Evolutionary conservation across 2,113 vertebrate genomes (phyloP), one percentile per base, ranked within the genome.

Genomic region (Podarcis cretensis): DNA sequence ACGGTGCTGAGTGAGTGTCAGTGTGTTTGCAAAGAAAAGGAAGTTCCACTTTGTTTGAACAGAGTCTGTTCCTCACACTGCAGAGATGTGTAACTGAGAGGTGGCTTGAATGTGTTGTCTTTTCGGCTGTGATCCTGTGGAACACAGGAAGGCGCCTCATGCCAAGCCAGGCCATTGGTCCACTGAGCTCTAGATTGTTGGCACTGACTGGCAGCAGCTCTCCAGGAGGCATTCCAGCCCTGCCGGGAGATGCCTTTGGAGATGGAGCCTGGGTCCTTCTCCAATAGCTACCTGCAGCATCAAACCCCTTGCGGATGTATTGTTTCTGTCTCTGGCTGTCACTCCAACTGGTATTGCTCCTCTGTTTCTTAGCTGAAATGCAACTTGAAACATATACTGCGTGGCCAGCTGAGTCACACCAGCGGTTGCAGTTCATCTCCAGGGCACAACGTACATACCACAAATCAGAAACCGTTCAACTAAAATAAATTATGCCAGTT

Each of bases 11-110:
- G 43, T 43, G 43, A 43, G 63, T 1, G 0, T 79, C n/a, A 80
- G 48, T 37, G 85, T 30, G 5, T 20, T 0, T 54, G 18, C 2
- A 4, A 37, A 0, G 1, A 35, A 12, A 13, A 40, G 30, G 59
- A 32, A 75, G 23, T 2, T 0, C 1, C 0, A 0, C 30, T 74
- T 25, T 37, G 16, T 0, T 20, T 73, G 0, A 0, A 23, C 27
- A 10, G 0, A 10, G 48, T 25, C 20, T 48, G 5, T 16, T 37
- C 23, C 86, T 57, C 0, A 0, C 5, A 25, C 63, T 4, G 27
- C 32, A 2, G 3, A 68, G 25, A 57, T 32, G 54, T 9, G 35
- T 65, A n/a, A 59, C 6, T 25, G 4, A 43, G 1, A 37, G 1
- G 74, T 0, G 0, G 23, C 10, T 20, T 81, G 32, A 63, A 75